Base-by-base conservation (phyloP, 2,113 vertebrate genomes). In the Sprattus sprattus region DNA sequence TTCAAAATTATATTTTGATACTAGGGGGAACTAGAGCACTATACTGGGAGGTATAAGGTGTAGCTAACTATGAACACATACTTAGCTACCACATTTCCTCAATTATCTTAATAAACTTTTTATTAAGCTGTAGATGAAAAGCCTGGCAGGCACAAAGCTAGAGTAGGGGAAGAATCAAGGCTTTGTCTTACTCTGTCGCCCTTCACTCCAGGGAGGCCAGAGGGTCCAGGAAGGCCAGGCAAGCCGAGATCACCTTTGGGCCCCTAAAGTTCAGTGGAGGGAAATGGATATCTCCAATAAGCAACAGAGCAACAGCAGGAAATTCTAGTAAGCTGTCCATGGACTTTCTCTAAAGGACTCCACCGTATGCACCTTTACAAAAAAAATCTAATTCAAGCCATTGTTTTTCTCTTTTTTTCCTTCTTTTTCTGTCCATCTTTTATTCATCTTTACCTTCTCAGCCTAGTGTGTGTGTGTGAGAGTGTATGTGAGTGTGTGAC, bases 161-260 rank as follows among this genome's bases (percentile, higher is more conserved):
- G 22, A 25, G 4, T 9, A 8, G 20, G n/a, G 39, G 71, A 39
- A 39, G 32, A 78, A 78, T 44, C 64, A 10, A 67, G 46, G 10
- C 54, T 1, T 84, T 86, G 82, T 87, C 96, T 96, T 97, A 99
- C 98, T 96, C 97, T 95, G 84, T 97, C 97, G 88, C 97, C 98
- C 93, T 97, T 97, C 88, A 94, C 88, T 87, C 98, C 98, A 87
- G 96, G 96, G 47, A 96, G 90, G 52, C 97, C 98, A 87, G 96
- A 91, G 82, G 97, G 96, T 50, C 97, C 98, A 81, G 98, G 97
- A 75, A 99, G 89, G 88, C 98, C 98, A 85, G 96, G 95, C 81
- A 98, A 96, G 45, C 98, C 98, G 28, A 96, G 96, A 87, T 95
- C 96, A 81, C 98, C 98, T 90, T 95, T 94, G 52, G 96, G 87